These are phyloP conservation scores for Temnopleurus reevesii DNA, from an alignment of 53 echinoderm and acorn worm genomes.

Conservation along the genomic window DNA sequence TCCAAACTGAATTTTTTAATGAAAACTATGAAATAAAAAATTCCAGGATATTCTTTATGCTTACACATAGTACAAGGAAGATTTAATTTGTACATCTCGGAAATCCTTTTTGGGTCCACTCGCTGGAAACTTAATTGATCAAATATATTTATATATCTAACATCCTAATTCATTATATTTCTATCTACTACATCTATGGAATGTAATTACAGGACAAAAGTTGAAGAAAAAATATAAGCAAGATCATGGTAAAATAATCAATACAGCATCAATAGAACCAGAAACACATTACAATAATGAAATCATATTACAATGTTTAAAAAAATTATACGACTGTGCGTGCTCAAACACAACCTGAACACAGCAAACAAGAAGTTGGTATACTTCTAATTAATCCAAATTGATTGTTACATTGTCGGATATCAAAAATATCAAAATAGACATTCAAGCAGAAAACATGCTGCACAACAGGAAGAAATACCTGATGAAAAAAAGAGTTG, in stretches of 20 bases:
- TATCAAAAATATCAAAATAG: conserved; percentile 48
- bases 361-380: neutral
- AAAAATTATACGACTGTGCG: neutral
- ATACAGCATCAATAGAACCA: neutral
- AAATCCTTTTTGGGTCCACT: too few relatives aligned
- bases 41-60: too few relatives aligned
- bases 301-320: neutral
- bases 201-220: neutral
- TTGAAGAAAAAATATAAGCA: neutral
- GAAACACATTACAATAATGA: neutral
- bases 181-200: neutral
- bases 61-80: too few relatives aligned
- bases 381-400: neutral
- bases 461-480: neutral
- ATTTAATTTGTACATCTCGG: neutral
- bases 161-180: too few relatives aligned
- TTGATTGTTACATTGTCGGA: neutral
- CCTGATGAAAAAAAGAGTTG: neutral
- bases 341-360: neutral
- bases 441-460: conserved; percentile 28
- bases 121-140: too few relatives aligned
- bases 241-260: neutral
- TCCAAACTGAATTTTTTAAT: neutral
- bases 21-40: too few relatives aligned
- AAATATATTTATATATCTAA: too few relatives aligned